Percentiles rank a stretch among this genome's conserved stretches.
These are phyloP conservation scores for Drosophila varians DNA, from an alignment of 1,140 invertebrate species.

Conservation along the genomic window DNA sequence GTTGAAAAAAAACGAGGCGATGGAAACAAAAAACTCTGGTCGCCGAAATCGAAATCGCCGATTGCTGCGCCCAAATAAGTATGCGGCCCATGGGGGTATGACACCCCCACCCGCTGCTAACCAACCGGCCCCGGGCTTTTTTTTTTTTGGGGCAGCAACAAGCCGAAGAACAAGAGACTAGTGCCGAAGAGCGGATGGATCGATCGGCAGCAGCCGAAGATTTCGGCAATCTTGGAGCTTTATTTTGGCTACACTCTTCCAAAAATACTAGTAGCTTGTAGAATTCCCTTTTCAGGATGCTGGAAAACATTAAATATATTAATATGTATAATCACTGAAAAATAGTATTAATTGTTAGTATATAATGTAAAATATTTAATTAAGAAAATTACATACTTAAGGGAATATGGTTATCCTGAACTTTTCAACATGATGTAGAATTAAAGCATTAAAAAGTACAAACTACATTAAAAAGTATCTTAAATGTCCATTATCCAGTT, in stretches of 20 bases:
- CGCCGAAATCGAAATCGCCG: slow-evolving; percentile 12
- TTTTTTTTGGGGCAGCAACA: slow-evolving; percentile 4
- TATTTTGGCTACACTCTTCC: slow-evolving; percentile 26
- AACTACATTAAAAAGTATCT: too few relatives aligned
- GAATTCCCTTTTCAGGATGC: too few relatives aligned
- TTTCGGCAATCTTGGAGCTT: slow-evolving; percentile 9
- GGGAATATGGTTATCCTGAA: too few relatives aligned
- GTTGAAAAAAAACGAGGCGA: slow-evolving; percentile 22
- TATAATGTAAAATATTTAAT: too few relatives aligned
- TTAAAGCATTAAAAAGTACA: too few relatives aligned
- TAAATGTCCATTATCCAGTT: too few relatives aligned
- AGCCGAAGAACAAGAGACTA: slow-evolving; percentile 3
- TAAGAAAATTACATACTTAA: too few relatives aligned
- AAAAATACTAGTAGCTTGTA: not conserved
- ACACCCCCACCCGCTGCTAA: not conserved
- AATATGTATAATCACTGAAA: too few relatives aligned
- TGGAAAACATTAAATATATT: too few relatives aligned
- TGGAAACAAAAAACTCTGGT: slow-evolving; percentile 2
- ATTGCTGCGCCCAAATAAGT: slow-evolving; percentile 59
- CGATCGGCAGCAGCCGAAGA: slow-evolving; percentile 24
- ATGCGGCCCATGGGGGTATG: slow-evolving; percentile 35
- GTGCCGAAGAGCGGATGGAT: not conserved
- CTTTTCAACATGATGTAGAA: too few relatives aligned
- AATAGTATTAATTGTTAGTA: too few relatives aligned
- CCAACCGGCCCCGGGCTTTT: not conserved